These are phyloP conservation scores for Pentalonia nigronervosa DNA, from an alignment of 1,140 invertebrate species.

Conservation along the genomic window DNA sequence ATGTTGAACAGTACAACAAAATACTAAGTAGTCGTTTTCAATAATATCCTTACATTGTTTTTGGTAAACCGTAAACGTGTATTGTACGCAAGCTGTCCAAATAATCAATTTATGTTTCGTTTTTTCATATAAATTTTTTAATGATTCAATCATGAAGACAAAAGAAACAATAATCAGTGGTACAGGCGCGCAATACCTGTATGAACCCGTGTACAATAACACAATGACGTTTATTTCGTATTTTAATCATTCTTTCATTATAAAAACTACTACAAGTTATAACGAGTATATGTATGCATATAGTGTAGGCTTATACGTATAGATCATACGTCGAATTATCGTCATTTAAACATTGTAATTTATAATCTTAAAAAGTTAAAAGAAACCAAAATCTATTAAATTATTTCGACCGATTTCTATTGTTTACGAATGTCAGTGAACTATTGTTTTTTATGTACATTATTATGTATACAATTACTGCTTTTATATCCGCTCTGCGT, in stretches of 20 bases:
- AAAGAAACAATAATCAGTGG: conserved; percentile 12
- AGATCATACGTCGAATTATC: not conserved
- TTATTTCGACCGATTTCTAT: not conserved
- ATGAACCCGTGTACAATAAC: not conserved
- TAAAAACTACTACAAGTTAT: not conserved
- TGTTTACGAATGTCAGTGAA: not conserved
- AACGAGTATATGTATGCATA: not conserved
- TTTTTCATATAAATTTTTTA: not conserved
- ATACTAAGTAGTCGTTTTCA: conserved; percentile 36
- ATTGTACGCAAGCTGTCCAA: conserved; percentile 16
- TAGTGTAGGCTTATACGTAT: not conserved
- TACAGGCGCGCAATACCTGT: not conserved
- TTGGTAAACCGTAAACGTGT: conserved; percentile 32
- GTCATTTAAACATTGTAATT: conserved; percentile 8
- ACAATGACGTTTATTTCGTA: conserved; percentile 30
- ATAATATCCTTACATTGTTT: conserved; percentile 24
- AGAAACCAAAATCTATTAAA: conserved; percentile 11
- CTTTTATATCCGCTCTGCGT: not conserved
- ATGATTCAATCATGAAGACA: not conserved
- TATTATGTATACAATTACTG: not conserved
- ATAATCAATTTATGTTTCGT: not conserved
- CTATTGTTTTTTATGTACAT: not conserved
- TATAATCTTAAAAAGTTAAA: not conserved
- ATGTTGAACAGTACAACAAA: not conserved
- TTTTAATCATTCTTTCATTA: not conserved